phyloP scores from a whole-genome alignment of 2,113 vertebrate genomes.

The Oreochromis aureus region DNA sequence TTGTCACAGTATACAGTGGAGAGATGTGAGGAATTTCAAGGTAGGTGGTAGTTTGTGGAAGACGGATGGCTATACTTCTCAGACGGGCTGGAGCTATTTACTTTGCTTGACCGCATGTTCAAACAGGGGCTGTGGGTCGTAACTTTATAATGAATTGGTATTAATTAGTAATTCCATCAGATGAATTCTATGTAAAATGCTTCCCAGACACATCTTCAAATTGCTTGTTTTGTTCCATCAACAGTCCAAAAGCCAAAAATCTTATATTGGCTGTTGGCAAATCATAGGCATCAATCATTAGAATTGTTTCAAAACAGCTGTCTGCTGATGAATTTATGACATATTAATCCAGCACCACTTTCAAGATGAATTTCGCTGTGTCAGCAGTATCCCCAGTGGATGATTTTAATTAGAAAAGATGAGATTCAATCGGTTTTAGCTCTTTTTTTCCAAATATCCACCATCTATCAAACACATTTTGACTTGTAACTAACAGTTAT shows the following conservation, averaged over 20 bases:
- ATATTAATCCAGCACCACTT: neutral
- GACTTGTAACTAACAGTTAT: neutral
- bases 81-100: neutral
- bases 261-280: neutral
- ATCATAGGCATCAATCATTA: neutral
- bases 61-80: neutral
- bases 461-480: neutral
- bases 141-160: neutral
- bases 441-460: neutral
- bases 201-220: neutral
- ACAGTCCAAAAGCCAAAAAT: neutral
- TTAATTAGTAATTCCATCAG: neutral
- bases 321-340: neutral
- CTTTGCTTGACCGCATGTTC: neutral
- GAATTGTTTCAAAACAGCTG: neutral
- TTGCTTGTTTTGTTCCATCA: neutral
- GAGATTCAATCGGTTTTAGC: neutral
- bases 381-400: neutral
- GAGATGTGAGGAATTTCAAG: neutral
- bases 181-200: neutral
- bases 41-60: neutral
- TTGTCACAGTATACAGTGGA: constrained; percentile 14
- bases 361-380: neutral
- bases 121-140: neutral
- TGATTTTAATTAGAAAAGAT: neutral